Conservation (phyloP, 1,140 invertebrate genomes). For the Gryllus bimaculatus region DNA sequence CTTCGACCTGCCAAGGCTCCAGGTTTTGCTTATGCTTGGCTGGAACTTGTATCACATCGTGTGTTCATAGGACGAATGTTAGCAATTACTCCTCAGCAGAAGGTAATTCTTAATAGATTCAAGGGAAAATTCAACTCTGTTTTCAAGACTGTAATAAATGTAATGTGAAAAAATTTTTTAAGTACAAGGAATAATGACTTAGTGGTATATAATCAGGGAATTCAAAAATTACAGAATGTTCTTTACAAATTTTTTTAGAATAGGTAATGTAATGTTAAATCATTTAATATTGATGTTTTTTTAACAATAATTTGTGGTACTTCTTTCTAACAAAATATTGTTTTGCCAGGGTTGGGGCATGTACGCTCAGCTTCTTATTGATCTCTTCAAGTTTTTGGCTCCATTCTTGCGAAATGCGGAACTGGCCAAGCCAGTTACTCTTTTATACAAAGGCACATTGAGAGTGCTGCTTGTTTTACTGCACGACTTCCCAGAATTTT, state of each 20-base stretch:
- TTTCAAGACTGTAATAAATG: too few species aligned
- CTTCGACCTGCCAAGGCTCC: slow-evolving; percentile 89
- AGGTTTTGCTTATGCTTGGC: slow-evolving; percentile 96
- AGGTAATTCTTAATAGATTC: slow-evolving; percentile 30
- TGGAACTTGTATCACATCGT: slow-evolving; percentile 92
- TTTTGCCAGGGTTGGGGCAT: slow-evolving; percentile 60
- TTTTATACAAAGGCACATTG: slow-evolving; percentile 92
- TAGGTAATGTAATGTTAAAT: too few species aligned
- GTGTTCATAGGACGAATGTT: slow-evolving; percentile 92
- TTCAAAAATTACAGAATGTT: too few species aligned
- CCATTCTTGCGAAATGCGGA: slow-evolving; percentile 96
- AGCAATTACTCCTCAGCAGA: slow-evolving; percentile 66
- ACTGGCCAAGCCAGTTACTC: slow-evolving; percentile 82
- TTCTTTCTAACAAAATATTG: slow-evolving; percentile 15
- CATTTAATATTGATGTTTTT: background rate
- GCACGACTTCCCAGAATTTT: slow-evolving; percentile 98
- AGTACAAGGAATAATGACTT: too few species aligned
- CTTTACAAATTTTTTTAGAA: too few species aligned
- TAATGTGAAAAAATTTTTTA: too few species aligned
- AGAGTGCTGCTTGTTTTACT: slow-evolving; percentile 90
- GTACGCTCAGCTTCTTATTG: slow-evolving; percentile 85
- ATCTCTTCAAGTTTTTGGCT: slow-evolving; percentile 92
- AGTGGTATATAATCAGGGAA: too few species aligned
- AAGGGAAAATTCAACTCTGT: too few species aligned
- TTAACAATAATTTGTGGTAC: background rate